Conservation (phyloP, 1,140 invertebrate species). For the Lucilia sericata region DNA sequence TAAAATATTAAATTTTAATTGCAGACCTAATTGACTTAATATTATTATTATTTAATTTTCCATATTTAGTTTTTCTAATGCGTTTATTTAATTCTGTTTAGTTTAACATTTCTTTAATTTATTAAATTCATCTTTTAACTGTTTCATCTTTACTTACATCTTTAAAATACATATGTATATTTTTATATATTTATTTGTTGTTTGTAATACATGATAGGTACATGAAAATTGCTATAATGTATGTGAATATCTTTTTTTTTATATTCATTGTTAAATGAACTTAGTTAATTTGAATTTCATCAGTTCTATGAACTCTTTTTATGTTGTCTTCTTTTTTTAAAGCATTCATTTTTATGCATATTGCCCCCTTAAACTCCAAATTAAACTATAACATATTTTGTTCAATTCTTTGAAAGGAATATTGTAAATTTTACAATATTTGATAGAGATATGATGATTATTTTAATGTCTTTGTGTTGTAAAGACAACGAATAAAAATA, state of each 20-base stretch:
- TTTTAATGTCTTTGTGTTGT: no score
- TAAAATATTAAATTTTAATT: background rate
- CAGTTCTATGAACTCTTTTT: constrained; percentile 29
- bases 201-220: constrained; percentile 32
- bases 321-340: background rate
- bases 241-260: background rate
- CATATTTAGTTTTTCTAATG: background rate
- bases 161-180: constrained; percentile 18
- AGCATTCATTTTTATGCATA: background rate
- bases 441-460: no score
- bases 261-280: background rate
- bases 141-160: background rate
- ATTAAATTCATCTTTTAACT: background rate
- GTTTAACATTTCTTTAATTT: constrained; percentile 10
- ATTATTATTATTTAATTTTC: background rate
- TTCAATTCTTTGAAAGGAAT: no score
- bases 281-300: background rate
- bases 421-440: no score
- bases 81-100: background rate
- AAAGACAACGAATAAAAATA: no score
- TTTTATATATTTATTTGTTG: background rate
- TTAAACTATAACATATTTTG: no score
- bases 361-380: background rate
- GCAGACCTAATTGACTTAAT: constrained; percentile 30
- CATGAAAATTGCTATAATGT: constrained; percentile 38